Evolutionary conservation across 2,888 invertebrate genomes (phyloP).

Genomic region (Hoplodrina ambigua): DNA sequence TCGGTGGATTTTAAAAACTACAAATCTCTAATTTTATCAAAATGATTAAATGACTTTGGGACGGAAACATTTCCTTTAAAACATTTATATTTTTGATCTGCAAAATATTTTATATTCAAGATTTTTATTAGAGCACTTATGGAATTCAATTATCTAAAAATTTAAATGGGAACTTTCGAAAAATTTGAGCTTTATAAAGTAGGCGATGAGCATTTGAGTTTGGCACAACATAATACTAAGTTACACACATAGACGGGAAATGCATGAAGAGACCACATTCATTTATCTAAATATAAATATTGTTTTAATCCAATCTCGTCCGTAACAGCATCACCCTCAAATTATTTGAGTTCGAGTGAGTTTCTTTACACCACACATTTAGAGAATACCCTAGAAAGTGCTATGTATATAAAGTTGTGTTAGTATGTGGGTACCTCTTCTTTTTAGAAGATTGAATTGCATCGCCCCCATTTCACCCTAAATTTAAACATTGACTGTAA

Average conservation of each 20-base stretch:
- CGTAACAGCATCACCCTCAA: constrained; percentile 12
- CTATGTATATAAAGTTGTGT: constrained; percentile 20
- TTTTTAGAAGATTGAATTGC: constrained; percentile 57
- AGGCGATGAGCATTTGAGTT: constrained; percentile 63
- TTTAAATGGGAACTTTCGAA: constrained; percentile 37
- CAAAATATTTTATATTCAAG: constrained; percentile 59
- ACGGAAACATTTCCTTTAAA: constrained; percentile 87
- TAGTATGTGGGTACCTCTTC: constrained; percentile 20
- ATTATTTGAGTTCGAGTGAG: constrained; percentile 5
- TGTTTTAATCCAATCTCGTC: constrained; percentile 23
- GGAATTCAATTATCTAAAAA: constrained; percentile 32
- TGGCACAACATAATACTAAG: constrained; percentile 66
- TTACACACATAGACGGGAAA: constrained; percentile 53
- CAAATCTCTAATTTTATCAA: constrained; percentile 74
- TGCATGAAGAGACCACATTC: constrained; percentile 54
- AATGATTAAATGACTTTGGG: constrained; percentile 88
- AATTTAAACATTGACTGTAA: constrained; percentile 47
- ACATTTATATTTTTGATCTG: constrained; percentile 63
- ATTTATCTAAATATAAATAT: constrained; percentile 42
- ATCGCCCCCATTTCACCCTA: constrained; percentile 55
- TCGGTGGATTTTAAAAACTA: constrained; percentile 73
- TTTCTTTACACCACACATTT: constrained; percentile 23
- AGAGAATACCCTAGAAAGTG: constrained; percentile 12
- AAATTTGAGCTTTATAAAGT: constrained; percentile 54
- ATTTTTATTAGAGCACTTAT: constrained; percentile 49